Base-by-base conservation (phyloP, 2,888 invertebrate genomes). In the Ceramica pisi region DNA sequence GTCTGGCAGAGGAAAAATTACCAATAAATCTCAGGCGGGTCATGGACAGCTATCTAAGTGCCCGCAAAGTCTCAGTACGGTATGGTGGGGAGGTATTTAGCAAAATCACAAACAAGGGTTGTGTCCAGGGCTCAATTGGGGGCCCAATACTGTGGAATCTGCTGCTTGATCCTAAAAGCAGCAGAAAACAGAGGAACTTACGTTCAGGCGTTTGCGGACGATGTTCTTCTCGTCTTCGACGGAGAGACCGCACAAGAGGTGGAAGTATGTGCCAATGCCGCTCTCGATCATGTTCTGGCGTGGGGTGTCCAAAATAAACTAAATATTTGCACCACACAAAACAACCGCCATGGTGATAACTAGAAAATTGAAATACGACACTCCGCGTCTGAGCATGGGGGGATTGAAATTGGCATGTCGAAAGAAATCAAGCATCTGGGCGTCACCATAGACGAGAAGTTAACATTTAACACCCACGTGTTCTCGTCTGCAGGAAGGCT, bases 351-450 rank as follows among this genome's bases (percentile, higher is more conserved):
- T 35, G 35, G 35, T 35, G 7, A 35, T 35, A 6, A 35, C 35
- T 1, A 35, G 35, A 35, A 35, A 35, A 35, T 35, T 35, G 7
- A 35, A 35, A 35, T 35, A 35, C 7, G 35, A 35, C 7, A 35
- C 35, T 8, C 35, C 35, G 8, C 35, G 35, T 7, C 7, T 35
- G 35, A 35, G 35, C 35, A 35, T 35, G 35, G 35, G 35, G 35
- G 35, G 35, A n/a, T n/a, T n/a, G n/a, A n/a, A n/a, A n/a, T n/a
- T n/a, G n/a, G 80, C 2, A 9, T 76, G 23, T 41, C 46, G 0
- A 38, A 63, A 0, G 71, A 73, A 19, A 71, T 82, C 0, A 82
- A 78, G 50, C n/a, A 81, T 0, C 38, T 81, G n/a, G 80, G 80
- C 1, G 56, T 81, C 1, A 71, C 31, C 2, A 73, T 82, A 2